Conservation (phyloP, 2,888 invertebrate species). For the Ptychoptera albimana region DNA sequence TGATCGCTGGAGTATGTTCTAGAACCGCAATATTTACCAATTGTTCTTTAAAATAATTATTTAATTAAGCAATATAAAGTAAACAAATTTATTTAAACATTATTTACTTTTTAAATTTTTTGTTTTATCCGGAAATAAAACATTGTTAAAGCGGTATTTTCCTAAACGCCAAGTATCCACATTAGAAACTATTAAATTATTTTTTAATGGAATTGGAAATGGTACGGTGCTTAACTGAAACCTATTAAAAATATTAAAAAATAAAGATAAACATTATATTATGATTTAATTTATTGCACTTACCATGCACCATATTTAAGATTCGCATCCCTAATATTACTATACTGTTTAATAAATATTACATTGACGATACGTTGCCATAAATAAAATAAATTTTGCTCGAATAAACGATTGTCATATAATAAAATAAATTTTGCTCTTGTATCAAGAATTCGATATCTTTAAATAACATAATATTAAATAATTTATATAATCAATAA, state of each 20-base stretch:
- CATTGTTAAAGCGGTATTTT: conserved; percentile 35
- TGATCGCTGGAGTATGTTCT: conserved; percentile 45
- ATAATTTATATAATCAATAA: neutral
- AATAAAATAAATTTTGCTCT: conserved; percentile 53
- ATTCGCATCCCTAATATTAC: neutral
- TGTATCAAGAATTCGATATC: conserved; percentile 52
- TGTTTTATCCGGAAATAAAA: conserved; percentile 27
- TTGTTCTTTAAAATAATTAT: conserved; percentile 38
- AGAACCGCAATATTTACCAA: conserved; percentile 44
- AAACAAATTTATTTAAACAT: neutral
- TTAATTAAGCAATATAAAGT: conserved; percentile 15
- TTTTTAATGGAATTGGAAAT: conserved; percentile 45
- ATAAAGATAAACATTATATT: neutral
- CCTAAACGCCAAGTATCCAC: conserved; percentile 52
- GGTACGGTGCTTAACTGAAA: conserved; percentile 58
- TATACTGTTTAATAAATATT: conserved; percentile 33
- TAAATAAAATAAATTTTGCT: conserved; percentile 45
- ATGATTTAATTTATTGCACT: neutral
- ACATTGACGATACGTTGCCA: conserved; percentile 66
- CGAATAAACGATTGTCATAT: conserved; percentile 50
- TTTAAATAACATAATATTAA: conserved; percentile 18
- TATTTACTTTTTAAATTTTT: conserved; percentile 22
- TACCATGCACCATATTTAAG: neutral
- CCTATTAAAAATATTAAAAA: conserved; percentile 29
- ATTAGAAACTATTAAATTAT: conserved; percentile 38